These are phyloP conservation scores for Halictus quadricinctus DNA, from an alignment of 2,888 invertebrate genomes.

Conservation along the genomic window DNA sequence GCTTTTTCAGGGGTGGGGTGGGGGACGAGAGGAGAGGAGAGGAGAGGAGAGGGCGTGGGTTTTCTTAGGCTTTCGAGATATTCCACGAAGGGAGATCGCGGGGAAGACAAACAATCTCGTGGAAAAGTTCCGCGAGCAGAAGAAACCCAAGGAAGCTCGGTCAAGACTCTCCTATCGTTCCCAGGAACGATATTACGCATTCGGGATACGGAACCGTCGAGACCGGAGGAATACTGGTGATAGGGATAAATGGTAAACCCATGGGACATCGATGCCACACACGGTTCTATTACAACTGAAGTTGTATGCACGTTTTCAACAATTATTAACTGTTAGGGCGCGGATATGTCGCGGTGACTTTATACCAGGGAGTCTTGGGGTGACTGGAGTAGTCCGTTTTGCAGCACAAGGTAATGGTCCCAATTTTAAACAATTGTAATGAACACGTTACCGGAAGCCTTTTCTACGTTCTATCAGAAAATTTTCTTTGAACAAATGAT, in stretches of 20 bases:
- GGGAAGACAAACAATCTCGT: slow-evolving; percentile 29
- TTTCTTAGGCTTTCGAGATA: slow-evolving; percentile 1
- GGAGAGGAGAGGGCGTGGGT: neutral
- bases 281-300: too few relatives aligned
- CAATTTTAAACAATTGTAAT: neutral
- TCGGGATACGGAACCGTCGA: slow-evolving; percentile 3
- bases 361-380: neutral
- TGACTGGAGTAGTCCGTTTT: neutral
- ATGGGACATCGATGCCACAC: neutral
- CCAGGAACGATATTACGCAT: slow-evolving; percentile 33
- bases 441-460: neutral
- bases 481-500: too few relatives aligned
- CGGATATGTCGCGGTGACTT: neutral
- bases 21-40: too few relatives aligned
- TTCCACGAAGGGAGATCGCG: neutral
- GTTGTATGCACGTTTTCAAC: neutral
- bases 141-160: slow-evolving; percentile 29
- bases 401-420: neutral
- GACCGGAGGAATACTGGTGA: neutral
- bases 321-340: neutral
- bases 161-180: slow-evolving; percentile 13
- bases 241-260: neutral
- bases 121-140: slow-evolving; percentile 25
- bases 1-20: neutral
- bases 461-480: too few relatives aligned